A percentile compares a stretch with the other conserved stretches of the same genome.
Conservation (phyloP, 2,888 invertebrate species). For the Pristionchus japonicus region DNA sequence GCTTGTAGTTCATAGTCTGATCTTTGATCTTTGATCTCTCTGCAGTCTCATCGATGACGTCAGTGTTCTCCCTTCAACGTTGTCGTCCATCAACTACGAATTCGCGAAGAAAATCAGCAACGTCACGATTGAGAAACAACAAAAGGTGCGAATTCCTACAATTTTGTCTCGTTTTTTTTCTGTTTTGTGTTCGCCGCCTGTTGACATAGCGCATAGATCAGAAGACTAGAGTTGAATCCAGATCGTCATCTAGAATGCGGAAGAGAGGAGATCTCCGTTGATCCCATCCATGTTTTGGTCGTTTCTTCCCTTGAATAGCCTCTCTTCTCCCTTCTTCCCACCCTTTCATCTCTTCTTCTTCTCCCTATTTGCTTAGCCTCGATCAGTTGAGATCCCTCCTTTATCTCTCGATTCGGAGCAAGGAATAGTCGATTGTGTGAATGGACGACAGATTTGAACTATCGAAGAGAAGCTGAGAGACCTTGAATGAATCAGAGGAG, state of each 20-base stretch:
- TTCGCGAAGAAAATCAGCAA: slow-evolving; percentile 30
- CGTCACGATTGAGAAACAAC: slow-evolving; percentile 16
- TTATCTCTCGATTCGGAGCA: slow-evolving; percentile 12
- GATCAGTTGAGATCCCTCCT: not conserved
- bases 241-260: not conserved
- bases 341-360: slow-evolving; percentile 31
- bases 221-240: not conserved
- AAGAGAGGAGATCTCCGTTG: not conserved
- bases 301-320: not conserved
- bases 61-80: not conserved
- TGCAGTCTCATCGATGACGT: not conserved
- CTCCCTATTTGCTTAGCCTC: not conserved
- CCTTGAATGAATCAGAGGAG: not conserved
- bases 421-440: not conserved
- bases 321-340: slow-evolving; percentile 7
- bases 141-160: not conserved
- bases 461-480: not conserved
- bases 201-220: not conserved
- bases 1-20: not conserved
- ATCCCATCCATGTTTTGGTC: slow-evolving; percentile 20
- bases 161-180: not conserved
- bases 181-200: not conserved
- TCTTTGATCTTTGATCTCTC: slow-evolving; percentile 36
- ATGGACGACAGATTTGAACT: not conserved
- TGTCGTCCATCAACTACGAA: slow-evolving; percentile 22